Evolutionary conservation across 2,888 invertebrate species (phyloP).

Genomic region (Xylota sylvarum): DNA sequence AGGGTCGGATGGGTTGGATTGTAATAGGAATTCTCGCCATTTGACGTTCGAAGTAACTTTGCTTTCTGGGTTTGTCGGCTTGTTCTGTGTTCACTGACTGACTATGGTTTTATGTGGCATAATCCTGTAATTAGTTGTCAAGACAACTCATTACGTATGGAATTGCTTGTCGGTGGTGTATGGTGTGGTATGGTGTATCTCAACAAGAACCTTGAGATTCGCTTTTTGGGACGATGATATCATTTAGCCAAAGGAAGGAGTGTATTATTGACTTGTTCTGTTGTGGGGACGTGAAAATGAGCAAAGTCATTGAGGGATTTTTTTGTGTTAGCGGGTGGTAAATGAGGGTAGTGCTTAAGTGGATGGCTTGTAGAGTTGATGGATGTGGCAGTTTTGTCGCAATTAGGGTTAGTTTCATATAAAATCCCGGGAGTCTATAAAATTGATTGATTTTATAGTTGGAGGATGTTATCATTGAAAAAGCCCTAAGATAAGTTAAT

Average conservation of each 20-base stretch:
- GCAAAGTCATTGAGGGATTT: slow-evolving; percentile 6
- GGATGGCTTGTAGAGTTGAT: background rate
- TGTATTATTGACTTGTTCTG: slow-evolving; percentile 21
- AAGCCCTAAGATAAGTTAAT: no score
- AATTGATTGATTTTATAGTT: no score
- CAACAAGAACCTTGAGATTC: slow-evolving; percentile 6
- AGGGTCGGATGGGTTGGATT: slow-evolving; percentile 23
- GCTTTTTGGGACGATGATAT: slow-evolving; percentile 14
- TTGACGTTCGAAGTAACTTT: slow-evolving; percentile 30
- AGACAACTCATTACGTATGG: slow-evolving; percentile 51
- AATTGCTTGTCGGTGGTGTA: slow-evolving; percentile 23
- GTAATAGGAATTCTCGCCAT: slow-evolving; percentile 28
- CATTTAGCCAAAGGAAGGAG: slow-evolving; percentile 15
- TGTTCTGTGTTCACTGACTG: background rate
- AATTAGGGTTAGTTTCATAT: background rate
- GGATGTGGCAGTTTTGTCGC: background rate
- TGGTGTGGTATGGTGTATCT: background rate
- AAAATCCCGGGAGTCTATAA: no score
- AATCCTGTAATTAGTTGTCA: slow-evolving; percentile 71
- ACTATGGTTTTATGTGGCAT: slow-evolving; percentile 47
- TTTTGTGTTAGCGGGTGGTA: background rate
- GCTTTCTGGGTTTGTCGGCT: slow-evolving; percentile 1
- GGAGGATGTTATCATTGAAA: no score
- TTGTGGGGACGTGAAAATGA: slow-evolving; percentile 15
- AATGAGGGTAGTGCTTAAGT: background rate